Evolutionary conservation across 2,797 vertebrate genomes (phyloP), one percentile per base, ranked within the genome.

Genomic region (Darevskia mixta): DNA sequence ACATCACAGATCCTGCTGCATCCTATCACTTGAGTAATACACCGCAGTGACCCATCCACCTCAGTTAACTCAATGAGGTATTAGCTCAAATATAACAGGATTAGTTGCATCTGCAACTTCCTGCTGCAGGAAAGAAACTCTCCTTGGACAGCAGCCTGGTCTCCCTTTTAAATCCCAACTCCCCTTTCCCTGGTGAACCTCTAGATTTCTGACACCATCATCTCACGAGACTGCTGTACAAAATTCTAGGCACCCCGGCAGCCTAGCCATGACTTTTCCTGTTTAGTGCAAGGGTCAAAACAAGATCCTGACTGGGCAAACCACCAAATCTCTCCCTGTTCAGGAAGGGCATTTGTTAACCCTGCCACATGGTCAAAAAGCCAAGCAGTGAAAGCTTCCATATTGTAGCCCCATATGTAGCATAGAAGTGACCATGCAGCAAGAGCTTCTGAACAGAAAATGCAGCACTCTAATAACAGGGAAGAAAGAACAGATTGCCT

Each of bases 401-500:
- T 35, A 49, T 11, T 17, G 41, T 45, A 66, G 41, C 71, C 75
- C 79, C 8, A 25, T 3, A 32, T 78, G 27, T 35, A 18, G 82
- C 27, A 32, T 8, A 61, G 4, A 58, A 35, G 27, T 58, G 8
- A 71, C 32, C 38, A 45, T 78, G 43, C 23, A 71, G 29, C 41
- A 67, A 23, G 25, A 69, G 43, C 45, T 78, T 67, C 15, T 87
- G 69, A 78, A 58, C 18, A 77, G 13, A 17, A 69, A 72, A 82
- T 29, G 23, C 8, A 29, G 27, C 80, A 88, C 25, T 41, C 41
- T 55, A 66, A 11, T 32, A 32, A 69, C 18, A 78, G 49, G 73
- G 41, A 69, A 43, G 64, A 38, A 69, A 38, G 64, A 79, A 88
- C 87, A 88, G 81, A 83, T 88, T 88, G 82, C 45, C 87, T 71